A percentile compares a stretch with the other conserved stretches of the same genome.
Conservation (phyloP, 2,113 vertebrate genomes). For the Geococcyx californianus region DNA sequence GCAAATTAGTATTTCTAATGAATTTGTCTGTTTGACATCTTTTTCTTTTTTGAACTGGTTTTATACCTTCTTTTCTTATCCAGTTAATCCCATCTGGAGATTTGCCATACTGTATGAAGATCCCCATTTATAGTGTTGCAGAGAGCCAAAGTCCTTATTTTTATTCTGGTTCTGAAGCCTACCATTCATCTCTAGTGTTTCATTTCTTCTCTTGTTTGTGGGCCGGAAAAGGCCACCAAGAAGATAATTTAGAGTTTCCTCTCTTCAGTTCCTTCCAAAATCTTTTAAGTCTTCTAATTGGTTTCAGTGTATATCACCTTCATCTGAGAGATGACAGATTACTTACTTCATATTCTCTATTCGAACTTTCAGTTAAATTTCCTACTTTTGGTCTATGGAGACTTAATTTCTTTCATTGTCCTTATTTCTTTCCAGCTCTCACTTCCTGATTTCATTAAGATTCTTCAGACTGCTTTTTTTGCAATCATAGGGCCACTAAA, state of each 20-base stretch:
- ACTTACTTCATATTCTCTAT: conserved; percentile 8
- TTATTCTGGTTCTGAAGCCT: background rate
- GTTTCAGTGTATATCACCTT: background rate
- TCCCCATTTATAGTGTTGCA: background rate
- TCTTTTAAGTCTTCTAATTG: conserved; percentile 18
- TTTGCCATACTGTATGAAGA: background rate
- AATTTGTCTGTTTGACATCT: background rate
- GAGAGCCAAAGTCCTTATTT: background rate
- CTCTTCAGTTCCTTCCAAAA: background rate
- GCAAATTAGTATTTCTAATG: background rate
- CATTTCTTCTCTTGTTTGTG: conserved; percentile 8
- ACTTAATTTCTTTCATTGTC: conserved; percentile 50
- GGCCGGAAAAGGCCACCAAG: background rate
- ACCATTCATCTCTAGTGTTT: background rate
- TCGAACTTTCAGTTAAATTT: conserved; percentile 24
- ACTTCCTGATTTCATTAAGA: conserved; percentile 36
- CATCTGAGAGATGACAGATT: background rate
- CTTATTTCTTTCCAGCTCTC: conserved; percentile 18
- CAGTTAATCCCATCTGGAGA: background rate
- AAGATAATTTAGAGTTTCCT: background rate
- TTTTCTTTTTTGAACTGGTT: background rate
- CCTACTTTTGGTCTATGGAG: conserved; percentile 25
- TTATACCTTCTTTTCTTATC: background rate
- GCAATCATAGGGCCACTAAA: background rate
- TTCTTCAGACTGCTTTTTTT: conserved; percentile 18